Base-by-base conservation (phyloP, 2,888 invertebrate species). In the Polylopha cassiicola region DNA sequence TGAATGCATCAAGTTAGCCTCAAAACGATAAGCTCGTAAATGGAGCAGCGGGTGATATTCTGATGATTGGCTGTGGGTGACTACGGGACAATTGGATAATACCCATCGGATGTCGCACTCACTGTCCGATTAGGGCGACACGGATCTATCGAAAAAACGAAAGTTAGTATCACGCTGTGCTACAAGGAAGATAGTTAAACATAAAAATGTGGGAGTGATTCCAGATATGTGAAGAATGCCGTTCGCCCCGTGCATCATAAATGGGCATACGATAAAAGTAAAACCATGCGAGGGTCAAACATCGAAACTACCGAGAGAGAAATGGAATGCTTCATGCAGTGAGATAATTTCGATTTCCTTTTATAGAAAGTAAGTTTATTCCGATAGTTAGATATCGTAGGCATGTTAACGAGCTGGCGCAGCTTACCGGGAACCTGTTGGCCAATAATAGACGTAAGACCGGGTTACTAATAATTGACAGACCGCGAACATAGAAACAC, bases 261-360 rank as follows among this genome's bases (percentile, higher is more conserved):
- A 52, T 47, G 47, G 56, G 47, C 51, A 55, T 55, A 50, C 53
- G 58, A 67, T 69, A 74, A 73, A 75, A 73, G 69, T 72, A 73
- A 77, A 72, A 73, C 61, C 68, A 60, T 53, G 55, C 56, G 58
- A 57, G 61, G 65, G 65, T 69, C 74, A 72, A 79, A 78, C 77
- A 80, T 73, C 70, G 73, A 74, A 80, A 77, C 70, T 72, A 67
- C 65, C 62, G 72, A 73, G 72, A 77, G 78, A 77, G 79, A 80
- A 84, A 79, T 77, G 76, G 75, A 78, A 78, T 80, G 78, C 71
- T 62, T 68, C 71, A 72, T 72, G 72, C 69, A 70, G 67, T 74
- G 68, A 77, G 71, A 74, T 73, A 76, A 81, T 82, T 82, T 82
- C 81, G 82, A 80, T 84, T 82, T 84, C 81, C 79, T 80, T 81